Evolutionary conservation across 2,888 invertebrate species (phyloP), one percentile per base, ranked within the genome.

Genomic region (Troides oblongomaculatus): DNA sequence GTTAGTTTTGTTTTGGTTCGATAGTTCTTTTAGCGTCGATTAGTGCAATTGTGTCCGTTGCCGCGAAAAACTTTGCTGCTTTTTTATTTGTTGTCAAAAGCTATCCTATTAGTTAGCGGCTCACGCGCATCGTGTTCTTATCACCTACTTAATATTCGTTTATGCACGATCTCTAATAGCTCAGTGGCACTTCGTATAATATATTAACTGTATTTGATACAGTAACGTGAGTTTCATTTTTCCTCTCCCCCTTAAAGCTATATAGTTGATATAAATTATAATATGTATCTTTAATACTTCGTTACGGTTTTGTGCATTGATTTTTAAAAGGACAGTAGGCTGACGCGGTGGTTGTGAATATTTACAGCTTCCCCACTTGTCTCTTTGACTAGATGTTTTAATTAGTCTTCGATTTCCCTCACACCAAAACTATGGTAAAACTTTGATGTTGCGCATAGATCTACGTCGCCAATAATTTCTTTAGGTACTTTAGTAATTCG

Each of bases 281-380:
- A 76, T 84, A 86, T 88, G 86, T 87, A 88, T 90, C 84, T 87
- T 85, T 86, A 89, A 90, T 91, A 90, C 87, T 87, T 87, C 77
- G 78, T 78, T 81, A 75, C 75, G 74, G 72, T 74, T 78, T 87
- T 86, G 88, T 89, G 91, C 90, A 89, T 86, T 86, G 87, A 81
- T 81, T 73, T 72, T 74, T 72, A 65, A 62, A 68, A 69, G 74
- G 68, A 66, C 63, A 71, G 74, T 70, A 77, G 64, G 72, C 71
- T 76, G 77, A 77, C 81, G 83, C 80, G 78, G 73, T 75, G 70
- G 74, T 74, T 75, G 46, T 77, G 74, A 39, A 77, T 85, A 86
- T 87, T 79, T 85, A 86, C 87, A 86, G 73, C 65, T 76, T 71
- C 72, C 39, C 73, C 74, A 78, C 78, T 78, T 80, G 81, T 74